phyloP scores from a whole-genome alignment of 2,113 vertebrate genomes.

The Rutilus rutilus region DNA sequence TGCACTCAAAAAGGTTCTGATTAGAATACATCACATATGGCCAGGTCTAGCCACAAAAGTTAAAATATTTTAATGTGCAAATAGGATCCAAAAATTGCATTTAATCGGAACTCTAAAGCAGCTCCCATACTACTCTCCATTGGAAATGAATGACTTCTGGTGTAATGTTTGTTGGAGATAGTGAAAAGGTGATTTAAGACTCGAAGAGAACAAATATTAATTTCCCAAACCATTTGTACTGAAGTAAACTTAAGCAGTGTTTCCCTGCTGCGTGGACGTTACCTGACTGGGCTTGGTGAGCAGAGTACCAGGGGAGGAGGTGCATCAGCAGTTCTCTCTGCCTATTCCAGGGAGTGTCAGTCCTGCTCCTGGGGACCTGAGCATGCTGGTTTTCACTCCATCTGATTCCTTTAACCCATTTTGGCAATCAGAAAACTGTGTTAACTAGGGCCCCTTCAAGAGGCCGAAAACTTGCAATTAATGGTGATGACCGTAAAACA shows the following conservation, averaged over 20 bases:
- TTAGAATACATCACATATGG: background rate
- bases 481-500: constrained; percentile 16
- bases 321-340: constrained; percentile 83
- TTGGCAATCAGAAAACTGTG: constrained; percentile 60
- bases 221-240: background rate
- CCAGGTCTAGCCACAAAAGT: background rate
- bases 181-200: background rate
- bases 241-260: background rate
- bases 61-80: background rate
- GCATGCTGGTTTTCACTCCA: constrained; percentile 83
- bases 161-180: background rate
- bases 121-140: background rate
- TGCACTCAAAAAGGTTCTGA: background rate
- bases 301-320: constrained; percentile 81
- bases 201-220: background rate
- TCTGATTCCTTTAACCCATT: constrained; percentile 74
- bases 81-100: background rate
- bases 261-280: constrained; percentile 55
- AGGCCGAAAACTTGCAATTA: constrained; percentile 21
- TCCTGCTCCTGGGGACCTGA: constrained; percentile 75
- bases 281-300: constrained; percentile 78
- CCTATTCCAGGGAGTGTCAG: constrained; percentile 77
- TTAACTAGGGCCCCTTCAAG: constrained; percentile 48
- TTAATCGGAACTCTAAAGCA: too few relatives aligned
- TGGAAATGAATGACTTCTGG: background rate